Base-by-base conservation (phyloP, 2,797 vertebrate genomes). In the Hippocampus kuda region DNA sequence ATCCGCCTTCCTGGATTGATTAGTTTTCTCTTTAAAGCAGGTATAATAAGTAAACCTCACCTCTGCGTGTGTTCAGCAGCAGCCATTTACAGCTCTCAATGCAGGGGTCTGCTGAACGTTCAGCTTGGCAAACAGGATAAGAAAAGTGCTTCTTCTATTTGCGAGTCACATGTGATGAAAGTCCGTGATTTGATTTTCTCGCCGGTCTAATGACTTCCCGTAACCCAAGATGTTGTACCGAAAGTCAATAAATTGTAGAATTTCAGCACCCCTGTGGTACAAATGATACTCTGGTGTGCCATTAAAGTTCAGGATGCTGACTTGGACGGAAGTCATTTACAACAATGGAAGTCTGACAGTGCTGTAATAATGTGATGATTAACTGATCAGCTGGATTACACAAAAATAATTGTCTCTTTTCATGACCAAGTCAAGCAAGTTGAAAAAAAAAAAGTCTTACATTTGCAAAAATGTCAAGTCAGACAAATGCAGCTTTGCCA, bases 231-330 rank as follows among this genome's bases (percentile, higher is more conserved):
- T 48, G 49, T 53, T 66, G 26, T 38, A 27, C 48, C 38, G 65
- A 53, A 66, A 66, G 65, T 66, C 65, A 53, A 66, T 65, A 65
- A 65, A 65, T 65, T 65, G 44, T 42, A 1, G 51, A 24, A 57
- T 41, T 51, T 67, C 63, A 16, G 44, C 63, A 1, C 63, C 24
- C 63, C 44, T 48, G 24, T 16, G 44, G 63, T 48, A 49, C 63
- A 65, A 27, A 49, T 12, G 63, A 65, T 49, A 44, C 44, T 65
- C 42, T 49, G 44, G 24, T 27, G 63, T 46, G 63, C 63, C 63
- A 65, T 65, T 49, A 49, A 38, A 49, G 63, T 15, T 49, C 16
- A 5, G 46, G 42, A 65, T 65, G 63, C 63, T 48, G 63, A 49
- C 63, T 65, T 65, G 44, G 44, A 48, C 44, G 15, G 63, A 20